Percentiles rank a stretch among this genome's conserved stretches.
These are phyloP conservation scores for Ennomos fuscantarius DNA, from an alignment of 2,888 invertebrate genomes.

Conservation along the genomic window DNA sequence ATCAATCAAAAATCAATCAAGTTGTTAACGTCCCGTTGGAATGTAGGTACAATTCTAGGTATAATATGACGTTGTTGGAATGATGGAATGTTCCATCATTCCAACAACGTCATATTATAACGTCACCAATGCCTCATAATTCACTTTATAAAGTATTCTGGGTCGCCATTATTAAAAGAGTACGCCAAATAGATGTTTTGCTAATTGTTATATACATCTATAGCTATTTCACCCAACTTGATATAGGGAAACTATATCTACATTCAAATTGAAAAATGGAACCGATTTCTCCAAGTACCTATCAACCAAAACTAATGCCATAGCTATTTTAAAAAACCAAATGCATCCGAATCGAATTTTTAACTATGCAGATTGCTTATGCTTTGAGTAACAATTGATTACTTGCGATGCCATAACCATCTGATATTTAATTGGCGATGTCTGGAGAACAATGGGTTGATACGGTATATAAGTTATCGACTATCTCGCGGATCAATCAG, in stretches of 20 bases:
- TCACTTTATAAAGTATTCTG: no score
- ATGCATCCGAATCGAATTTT: constrained; percentile 34
- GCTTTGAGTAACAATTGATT: constrained; percentile 41
- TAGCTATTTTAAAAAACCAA: constrained; percentile 19
- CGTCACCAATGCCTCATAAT: constrained; percentile 2
- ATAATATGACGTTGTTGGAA: no score
- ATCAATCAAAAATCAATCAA: no score
- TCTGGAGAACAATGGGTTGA: constrained; percentile 70
- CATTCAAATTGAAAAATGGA: constrained; percentile 1
- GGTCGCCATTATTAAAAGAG: no score
- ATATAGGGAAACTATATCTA: no score
- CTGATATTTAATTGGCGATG: constrained; percentile 58
- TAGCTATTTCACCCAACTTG: no score
- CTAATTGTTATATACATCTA: no score
- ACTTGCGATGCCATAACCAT: constrained; percentile 43
- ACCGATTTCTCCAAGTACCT: constrained; percentile 12
- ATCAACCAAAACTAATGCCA: constrained; percentile 7
- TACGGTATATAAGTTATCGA: constrained; percentile 56
- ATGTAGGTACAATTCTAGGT: no score
- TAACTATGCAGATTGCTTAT: constrained; percentile 31
- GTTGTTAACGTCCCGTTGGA: no score
- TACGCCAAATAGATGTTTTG: no score
- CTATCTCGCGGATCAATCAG: constrained; percentile 67
- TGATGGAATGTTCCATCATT: no score
- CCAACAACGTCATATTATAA: no score